phyloP scores from a whole-genome alignment of 2,797 vertebrate species.

The Myripristis murdjan region DNA sequence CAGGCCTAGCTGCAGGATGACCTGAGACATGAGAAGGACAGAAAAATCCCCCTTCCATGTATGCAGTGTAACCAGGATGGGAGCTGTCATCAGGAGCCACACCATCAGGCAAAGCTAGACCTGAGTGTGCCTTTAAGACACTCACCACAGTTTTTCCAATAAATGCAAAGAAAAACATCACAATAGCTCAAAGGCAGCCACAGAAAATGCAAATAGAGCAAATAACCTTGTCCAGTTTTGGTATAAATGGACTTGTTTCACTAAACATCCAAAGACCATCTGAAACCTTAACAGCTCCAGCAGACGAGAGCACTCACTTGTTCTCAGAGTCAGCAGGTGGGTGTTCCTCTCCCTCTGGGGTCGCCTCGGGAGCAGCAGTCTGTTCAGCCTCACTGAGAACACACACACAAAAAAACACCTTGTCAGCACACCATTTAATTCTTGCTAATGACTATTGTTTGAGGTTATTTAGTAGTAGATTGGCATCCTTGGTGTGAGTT shows the following conservation, averaged over 20 bases:
- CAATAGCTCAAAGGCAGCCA: not conserved
- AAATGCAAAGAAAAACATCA: not conserved
- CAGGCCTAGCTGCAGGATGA: no score
- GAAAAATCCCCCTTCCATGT: no score
- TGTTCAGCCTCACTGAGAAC: slow-evolving; percentile 93
- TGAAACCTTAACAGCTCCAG: not conserved
- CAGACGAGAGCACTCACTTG: slow-evolving; percentile 88
- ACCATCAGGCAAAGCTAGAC: no score
- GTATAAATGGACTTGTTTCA: no score
- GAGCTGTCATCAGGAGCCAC: no score
- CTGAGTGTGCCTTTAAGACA: no score
- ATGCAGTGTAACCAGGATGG: no score
- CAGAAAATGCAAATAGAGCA: not conserved
- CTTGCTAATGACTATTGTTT: not conserved
- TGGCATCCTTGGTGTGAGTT: not conserved
- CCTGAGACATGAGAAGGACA: no score
- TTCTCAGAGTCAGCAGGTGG: slow-evolving; percentile 97
- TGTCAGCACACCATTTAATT: slow-evolving; percentile 1
- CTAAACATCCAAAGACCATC: not conserved
- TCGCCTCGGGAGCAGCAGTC: slow-evolving; percentile 93
- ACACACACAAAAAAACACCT: slow-evolving; percentile 16
- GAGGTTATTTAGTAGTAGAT: not conserved
- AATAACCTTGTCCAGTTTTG: not conserved
- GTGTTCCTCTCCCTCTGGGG: slow-evolving; percentile 96
- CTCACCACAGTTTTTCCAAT: no score